Conservation (phyloP, 2,113 vertebrate species). For the Lethenteron camtschaticum region DNA sequence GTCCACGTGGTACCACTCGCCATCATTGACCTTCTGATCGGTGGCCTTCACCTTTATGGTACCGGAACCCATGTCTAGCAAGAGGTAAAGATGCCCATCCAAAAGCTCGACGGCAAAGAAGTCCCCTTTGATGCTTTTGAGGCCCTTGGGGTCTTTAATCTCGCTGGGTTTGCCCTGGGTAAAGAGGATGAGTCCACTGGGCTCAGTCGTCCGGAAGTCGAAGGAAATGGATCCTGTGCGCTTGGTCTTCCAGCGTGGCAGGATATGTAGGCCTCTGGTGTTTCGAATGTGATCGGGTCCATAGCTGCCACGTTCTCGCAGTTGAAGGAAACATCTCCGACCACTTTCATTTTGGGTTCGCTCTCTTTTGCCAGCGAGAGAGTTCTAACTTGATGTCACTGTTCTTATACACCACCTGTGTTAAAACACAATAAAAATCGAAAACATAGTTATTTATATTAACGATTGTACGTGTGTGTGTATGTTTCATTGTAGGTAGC, state of each 20-base stretch:
- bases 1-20: conserved; percentile 88
- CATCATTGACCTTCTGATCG: conserved; percentile 76
- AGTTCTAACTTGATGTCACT: conserved; percentile 85
- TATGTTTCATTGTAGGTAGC: too few species aligned
- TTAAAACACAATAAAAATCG: background rate
- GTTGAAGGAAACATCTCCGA: conserved; percentile 72
- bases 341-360: conserved; percentile 95
- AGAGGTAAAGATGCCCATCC: conserved; percentile 64
- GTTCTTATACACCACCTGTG: conserved; percentile 95
- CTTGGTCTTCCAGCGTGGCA: conserved; percentile 96
- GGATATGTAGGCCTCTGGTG: conserved; percentile 65
- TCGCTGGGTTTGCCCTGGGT: conserved; percentile 80
- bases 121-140: conserved; percentile 87
- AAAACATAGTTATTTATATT: background rate
- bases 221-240: conserved; percentile 90
- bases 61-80: conserved; percentile 91
- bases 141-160: conserved; percentile 47
- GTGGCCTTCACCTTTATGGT: conserved; percentile 94
- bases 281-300: conserved; percentile 91
- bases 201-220: conserved; percentile 80
- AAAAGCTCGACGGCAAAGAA: conserved; percentile 87
- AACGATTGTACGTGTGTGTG: too few species aligned
- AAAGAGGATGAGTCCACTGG: conserved; percentile 80
- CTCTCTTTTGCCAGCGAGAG: conserved; percentile 78
- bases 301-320: conserved; percentile 85